phyloP scores from a whole-genome alignment of 2,888 invertebrate species.

The Amaurobius ferox region DNA sequence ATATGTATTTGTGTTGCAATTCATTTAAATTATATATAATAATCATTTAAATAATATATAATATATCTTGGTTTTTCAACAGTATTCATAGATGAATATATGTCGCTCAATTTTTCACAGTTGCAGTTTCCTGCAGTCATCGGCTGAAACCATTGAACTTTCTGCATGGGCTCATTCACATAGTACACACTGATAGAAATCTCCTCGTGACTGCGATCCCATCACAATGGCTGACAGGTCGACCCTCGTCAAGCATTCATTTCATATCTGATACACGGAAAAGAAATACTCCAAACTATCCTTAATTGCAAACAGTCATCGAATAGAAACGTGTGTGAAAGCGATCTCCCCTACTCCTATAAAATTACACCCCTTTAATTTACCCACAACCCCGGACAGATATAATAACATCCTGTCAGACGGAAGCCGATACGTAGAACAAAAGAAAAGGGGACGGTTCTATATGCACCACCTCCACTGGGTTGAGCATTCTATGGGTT shows the following conservation, averaged over 20 bases:
- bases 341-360: background rate
- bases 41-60: too few relatives aligned
- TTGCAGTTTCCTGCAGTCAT: too few relatives aligned
- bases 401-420: conserved; percentile 43
- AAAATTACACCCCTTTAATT: conserved; percentile 30
- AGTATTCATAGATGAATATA: too few relatives aligned
- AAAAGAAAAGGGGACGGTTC: background rate
- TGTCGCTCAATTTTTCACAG: too few relatives aligned
- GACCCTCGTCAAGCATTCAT: background rate
- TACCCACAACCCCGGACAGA: background rate
- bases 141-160: too few relatives aligned
- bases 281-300: conserved; percentile 1
- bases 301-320: conserved; percentile 13
- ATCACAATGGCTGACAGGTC: too few relatives aligned
- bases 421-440: background rate
- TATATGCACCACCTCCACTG: background rate
- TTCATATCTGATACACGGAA: conserved; percentile 1
- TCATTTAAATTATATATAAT: too few relatives aligned
- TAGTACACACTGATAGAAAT: too few relatives aligned
- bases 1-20: too few relatives aligned
- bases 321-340: background rate
- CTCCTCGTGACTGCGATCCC: too few relatives aligned
- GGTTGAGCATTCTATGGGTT: background rate
- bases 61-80: too few relatives aligned
- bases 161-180: too few relatives aligned